These are phyloP conservation scores for Neomicropteryx cornuta DNA, from an alignment of 1,140 invertebrate genomes.

Conservation along the genomic window DNA sequence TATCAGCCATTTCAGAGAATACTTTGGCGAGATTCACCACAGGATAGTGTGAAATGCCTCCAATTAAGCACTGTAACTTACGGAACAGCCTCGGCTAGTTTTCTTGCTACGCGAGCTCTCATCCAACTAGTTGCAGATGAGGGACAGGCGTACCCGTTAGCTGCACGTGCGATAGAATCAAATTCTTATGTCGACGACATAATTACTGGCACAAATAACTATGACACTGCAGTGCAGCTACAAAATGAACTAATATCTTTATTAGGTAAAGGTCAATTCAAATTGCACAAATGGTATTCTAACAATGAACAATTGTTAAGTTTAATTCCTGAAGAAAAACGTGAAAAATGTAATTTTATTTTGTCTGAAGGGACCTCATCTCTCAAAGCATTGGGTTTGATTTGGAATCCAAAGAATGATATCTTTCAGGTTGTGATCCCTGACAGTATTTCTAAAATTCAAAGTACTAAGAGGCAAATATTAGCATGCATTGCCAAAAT, in stretches of 20 bases:
- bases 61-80: conserved; percentile 15
- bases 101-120: conserved; percentile 14
- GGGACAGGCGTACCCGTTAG: conserved; percentile 10
- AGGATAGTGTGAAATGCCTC: conserved; percentile 13
- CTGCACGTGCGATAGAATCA: conserved; percentile 8
- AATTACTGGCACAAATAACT: conserved; percentile 17
- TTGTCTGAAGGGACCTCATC: background rate
- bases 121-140: conserved; percentile 9
- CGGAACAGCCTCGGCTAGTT: conserved; percentile 15
- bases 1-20: conserved; percentile 19
- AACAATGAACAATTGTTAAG: conserved; percentile 11
- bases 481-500: conserved; percentile 16
- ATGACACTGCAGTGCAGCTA: conserved; percentile 11
- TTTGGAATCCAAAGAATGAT: conserved; percentile 10
- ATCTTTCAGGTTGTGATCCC: conserved; percentile 7
- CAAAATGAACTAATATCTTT: conserved; percentile 15
- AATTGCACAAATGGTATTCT: conserved; percentile 16
- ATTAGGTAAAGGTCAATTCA: conserved; percentile 5
- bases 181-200: conserved; percentile 35
- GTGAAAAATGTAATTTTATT: background rate
- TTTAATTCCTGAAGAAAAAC: conserved; percentile 4
- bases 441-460: background rate
- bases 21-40: conserved; percentile 16
- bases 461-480: conserved; percentile 19
- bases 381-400: conserved; percentile 12